Percentiles rank a stretch among this genome's conserved stretches.
These are phyloP conservation scores for Cartodere bifasciata DNA, from an alignment of 2,888 invertebrate species.

Conservation along the genomic window DNA sequence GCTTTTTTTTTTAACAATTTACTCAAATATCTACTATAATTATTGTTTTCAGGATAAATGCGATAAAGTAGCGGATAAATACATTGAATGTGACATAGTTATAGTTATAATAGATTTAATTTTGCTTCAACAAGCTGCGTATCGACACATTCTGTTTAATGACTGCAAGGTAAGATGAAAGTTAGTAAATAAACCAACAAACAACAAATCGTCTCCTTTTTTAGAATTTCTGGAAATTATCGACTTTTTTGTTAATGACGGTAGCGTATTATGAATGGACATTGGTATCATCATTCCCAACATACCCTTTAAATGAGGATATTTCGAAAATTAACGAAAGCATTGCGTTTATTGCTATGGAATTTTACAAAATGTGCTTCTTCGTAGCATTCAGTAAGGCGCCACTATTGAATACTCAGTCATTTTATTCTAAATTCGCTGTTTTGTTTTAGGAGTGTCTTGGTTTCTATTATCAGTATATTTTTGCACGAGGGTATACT, in stretches of 20 bases:
- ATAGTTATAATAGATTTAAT: conserved; percentile 77
- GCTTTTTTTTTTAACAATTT: conserved; percentile 20
- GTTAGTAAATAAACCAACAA: not conserved
- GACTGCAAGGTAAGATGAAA: conserved; percentile 51
- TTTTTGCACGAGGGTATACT: conserved; percentile 23
- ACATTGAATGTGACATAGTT: conserved; percentile 83
- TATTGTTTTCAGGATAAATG: conserved; percentile 52
- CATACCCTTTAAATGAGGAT: conserved; percentile 8
- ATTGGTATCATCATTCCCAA: conserved; percentile 19
- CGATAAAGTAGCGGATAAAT: conserved; percentile 69
- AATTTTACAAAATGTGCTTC: conserved; percentile 26
- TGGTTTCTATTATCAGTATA: conserved; percentile 24
- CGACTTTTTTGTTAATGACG: conserved; percentile 61
- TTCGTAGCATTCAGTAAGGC: conserved; percentile 23
- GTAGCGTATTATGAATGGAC: conserved; percentile 69
- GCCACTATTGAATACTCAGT: conserved; percentile 1
- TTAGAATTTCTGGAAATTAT: conserved; percentile 49
- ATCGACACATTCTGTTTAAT: conserved; percentile 76
- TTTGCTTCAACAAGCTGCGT: conserved; percentile 67
- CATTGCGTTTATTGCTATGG: conserved; percentile 21
- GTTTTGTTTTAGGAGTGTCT: conserved; percentile 22
- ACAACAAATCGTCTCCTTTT: conserved; percentile 11
- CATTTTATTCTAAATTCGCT: conserved; percentile 1
- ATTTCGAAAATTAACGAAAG: conserved; percentile 17
- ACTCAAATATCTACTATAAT: not conserved